Evolutionary conservation across 2,113 vertebrate genomes (phyloP).

Genomic region (Petroica traversi): DNA sequence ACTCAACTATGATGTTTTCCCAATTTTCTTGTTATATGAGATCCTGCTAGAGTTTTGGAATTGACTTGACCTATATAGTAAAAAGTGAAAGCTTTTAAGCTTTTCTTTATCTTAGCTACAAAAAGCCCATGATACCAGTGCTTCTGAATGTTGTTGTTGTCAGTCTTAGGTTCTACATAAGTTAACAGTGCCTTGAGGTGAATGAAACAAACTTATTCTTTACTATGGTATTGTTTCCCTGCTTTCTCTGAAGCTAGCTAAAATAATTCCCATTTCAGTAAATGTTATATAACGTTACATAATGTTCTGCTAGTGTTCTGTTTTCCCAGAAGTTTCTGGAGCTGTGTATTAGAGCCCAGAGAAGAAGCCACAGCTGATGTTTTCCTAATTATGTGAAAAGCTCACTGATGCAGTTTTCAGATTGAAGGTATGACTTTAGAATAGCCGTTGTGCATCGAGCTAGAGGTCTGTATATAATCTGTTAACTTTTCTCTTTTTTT

Average conservation of each 20-base stretch:
- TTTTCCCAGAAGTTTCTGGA: background rate
- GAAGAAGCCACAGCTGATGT: background rate
- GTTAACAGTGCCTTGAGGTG: background rate
- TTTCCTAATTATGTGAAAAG: background rate
- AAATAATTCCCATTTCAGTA: background rate
- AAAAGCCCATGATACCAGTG: background rate
- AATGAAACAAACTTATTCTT: background rate
- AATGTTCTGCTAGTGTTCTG: background rate
- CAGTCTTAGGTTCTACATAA: background rate
- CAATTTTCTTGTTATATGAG: background rate
- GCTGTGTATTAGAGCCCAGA: background rate
- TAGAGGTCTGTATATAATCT: background rate
- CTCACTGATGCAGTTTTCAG: background rate
- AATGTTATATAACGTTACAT: background rate
- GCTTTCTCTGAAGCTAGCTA: background rate
- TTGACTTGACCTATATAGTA: background rate
- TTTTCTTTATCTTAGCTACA: background rate
- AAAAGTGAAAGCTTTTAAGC: background rate
- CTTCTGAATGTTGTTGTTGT: background rate
- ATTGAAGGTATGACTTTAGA: background rate
- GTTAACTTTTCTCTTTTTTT: background rate
- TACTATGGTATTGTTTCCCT: background rate
- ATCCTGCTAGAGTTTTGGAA: background rate
- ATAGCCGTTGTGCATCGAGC: background rate
- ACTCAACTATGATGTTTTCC: background rate